phyloP scores from a whole-genome alignment of 2,797 vertebrate species.

The Phyllotis vaccarum region DNA sequence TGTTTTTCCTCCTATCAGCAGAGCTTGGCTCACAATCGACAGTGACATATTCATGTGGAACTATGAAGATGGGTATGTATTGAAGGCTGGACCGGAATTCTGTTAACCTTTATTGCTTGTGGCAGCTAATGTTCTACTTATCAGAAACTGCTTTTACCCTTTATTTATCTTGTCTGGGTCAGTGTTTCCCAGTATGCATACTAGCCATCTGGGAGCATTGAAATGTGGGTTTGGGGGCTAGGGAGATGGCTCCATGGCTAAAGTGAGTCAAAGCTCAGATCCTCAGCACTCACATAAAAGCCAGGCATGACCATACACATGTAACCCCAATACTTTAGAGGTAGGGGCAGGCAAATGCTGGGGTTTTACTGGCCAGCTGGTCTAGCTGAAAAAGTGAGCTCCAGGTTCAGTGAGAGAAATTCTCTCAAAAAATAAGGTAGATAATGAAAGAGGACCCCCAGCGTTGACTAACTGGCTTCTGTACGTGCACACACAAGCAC shows the following conservation, averaged over 20 bases:
- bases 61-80: constrained; percentile 97
- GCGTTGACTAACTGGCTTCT: neutral
- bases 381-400: neutral
- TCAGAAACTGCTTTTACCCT: constrained; percentile 29
- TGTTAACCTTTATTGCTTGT: neutral
- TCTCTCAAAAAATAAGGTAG: neutral
- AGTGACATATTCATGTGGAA: constrained; percentile 99
- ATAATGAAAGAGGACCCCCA: neutral
- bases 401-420: neutral
- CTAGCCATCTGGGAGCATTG: neutral
- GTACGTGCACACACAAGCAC: no score
- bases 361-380: neutral
- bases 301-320: neutral
- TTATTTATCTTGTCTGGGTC: neutral
- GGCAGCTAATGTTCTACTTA: neutral
- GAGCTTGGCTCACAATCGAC: constrained; percentile 98
- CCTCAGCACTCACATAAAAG: neutral
- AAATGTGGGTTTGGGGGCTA: neutral
- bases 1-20: constrained; percentile 96
- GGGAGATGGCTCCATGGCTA: neutral
- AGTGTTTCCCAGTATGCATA: neutral
- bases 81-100: constrained; percentile 21
- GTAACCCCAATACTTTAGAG: neutral
- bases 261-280: neutral
- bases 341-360: neutral